Percentiles rank a stretch among this genome's conserved stretches.
These are phyloP conservation scores for Drosophila engyochracea DNA, from an alignment of 2,888 invertebrate genomes.

Conservation along the genomic window DNA sequence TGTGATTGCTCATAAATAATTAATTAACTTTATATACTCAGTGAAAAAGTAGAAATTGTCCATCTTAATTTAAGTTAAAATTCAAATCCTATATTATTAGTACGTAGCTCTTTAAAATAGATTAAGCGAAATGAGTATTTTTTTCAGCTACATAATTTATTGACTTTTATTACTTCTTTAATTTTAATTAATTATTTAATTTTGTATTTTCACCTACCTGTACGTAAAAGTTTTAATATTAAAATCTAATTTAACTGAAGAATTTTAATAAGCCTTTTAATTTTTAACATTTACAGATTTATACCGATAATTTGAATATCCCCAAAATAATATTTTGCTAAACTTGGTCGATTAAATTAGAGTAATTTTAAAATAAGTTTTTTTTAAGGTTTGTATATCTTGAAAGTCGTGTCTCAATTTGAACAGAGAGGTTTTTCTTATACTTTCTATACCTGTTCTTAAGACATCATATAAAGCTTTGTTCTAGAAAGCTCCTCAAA, in stretches of 20 bases:
- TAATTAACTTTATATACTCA: not conserved
- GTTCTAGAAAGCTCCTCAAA: not conserved
- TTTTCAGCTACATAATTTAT: too few relatives aligned
- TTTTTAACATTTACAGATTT: not conserved
- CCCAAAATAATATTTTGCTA: accelerated
- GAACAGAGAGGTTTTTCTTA: not conserved
- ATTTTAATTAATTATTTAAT: not conserved
- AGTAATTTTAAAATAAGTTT: constrained; percentile 1
- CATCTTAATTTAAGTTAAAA: not conserved
- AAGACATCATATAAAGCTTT: not conserved
- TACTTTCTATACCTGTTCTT: too few relatives aligned
- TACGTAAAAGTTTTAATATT: not conserved
- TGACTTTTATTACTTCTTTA: not conserved
- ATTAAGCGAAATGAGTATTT: not conserved
- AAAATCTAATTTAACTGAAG: not conserved
- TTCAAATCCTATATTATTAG: not conserved
- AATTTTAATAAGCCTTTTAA: not conserved
- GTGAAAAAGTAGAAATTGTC: not conserved
- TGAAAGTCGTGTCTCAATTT: not conserved
- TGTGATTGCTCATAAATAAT: not conserved
- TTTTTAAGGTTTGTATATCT: not conserved
- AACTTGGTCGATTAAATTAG: not conserved
- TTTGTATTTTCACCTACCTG: not conserved
- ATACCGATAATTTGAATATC: not conserved
- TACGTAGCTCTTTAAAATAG: not conserved